Base-by-base conservation (phyloP, 2,113 vertebrate genomes). In the Argyrosomus japonicus region DNA sequence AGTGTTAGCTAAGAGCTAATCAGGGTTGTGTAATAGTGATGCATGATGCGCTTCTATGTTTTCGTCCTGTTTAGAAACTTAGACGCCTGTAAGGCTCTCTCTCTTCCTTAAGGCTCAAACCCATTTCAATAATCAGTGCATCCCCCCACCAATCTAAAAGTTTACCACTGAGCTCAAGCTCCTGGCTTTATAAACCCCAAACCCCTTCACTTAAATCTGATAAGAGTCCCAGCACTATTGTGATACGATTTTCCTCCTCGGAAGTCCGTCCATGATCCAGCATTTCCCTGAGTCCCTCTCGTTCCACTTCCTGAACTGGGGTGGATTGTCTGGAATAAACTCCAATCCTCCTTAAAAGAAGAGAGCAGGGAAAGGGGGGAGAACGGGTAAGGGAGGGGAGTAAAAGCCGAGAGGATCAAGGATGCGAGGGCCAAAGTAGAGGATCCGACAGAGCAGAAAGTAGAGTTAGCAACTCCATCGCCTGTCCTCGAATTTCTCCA, bases 301-400 rank as follows among this genome's bases (percentile, higher is more conserved):
- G 81, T 91, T 93, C 93, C 89, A 94, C 88, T 95, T 94, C 87
- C 91, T 90, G 85, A 90, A 93, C 91, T 85, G 87, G 89, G 87
- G 68, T 92, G 91, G 95, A 95, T 94, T 91, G 92, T 90, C 86
- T 91, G 90, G 90, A 93, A 94, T 95, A 94, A 95, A 94, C 92
- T 93, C 85, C 93, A 96, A 95, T 95, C 94, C 94, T 92, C 87
- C 91, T 92, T 92, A 90, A 92, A 83, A 91, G 79, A 92, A 81
- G 80, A 73, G 85, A 75, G 81, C 72, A 70, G 77, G 32, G 61
- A 63, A 23, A 40, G n/a, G 21, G 40, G 21, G 36, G 64, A 18
- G 32, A 25, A 14, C 48, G 9, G 43, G 32, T 47, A 6, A 6
- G 43, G 1, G 27, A 74, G 71, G 43, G 76, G 82, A 36, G 79